Evolutionary conservation across 2,113 vertebrate species (phyloP).

Genomic region (Brachypodius melanocephalos): DNA sequence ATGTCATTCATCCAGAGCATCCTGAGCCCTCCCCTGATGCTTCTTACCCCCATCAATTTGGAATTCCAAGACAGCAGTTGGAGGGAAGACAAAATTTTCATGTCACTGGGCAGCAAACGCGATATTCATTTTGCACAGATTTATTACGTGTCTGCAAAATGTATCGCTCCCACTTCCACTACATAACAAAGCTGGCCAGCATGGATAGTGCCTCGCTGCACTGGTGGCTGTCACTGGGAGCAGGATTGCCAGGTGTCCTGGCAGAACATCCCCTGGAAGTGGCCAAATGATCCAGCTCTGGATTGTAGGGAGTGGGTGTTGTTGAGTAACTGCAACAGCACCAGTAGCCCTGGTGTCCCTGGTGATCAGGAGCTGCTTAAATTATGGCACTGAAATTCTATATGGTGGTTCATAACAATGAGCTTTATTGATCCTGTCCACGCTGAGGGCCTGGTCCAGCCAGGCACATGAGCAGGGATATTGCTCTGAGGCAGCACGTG

Average conservation of each 20-base stretch:
- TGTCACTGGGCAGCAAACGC: not conserved
- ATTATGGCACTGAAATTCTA: not conserved
- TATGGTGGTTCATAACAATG: conserved; percentile 3
- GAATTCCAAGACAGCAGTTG: not conserved
- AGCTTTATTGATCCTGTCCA: conserved; percentile 12
- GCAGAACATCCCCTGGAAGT: not conserved
- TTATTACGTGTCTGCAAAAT: not conserved
- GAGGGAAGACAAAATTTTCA: not conserved
- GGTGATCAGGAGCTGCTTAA: conserved; percentile 16
- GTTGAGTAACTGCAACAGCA: not conserved
- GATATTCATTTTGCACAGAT: not conserved
- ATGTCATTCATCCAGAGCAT: not conserved
- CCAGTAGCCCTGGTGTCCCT: not conserved
- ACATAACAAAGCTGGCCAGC: not conserved
- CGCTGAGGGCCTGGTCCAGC: not conserved
- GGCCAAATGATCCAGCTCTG: not conserved
- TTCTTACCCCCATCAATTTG: not conserved
- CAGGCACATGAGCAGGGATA: not conserved
- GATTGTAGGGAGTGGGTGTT: not conserved
- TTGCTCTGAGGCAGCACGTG: not conserved
- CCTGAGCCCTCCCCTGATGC: not conserved
- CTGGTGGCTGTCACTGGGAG: not conserved
- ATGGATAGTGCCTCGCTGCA: not conserved
- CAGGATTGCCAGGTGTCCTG: conserved; percentile 5
- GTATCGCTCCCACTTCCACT: fast-evolving